Percentiles rank a stretch among this genome's conserved stretches.
These are phyloP conservation scores for Xenopus petersii DNA, from an alignment of 2,797 vertebrate species.

Conservation along the genomic window DNA sequence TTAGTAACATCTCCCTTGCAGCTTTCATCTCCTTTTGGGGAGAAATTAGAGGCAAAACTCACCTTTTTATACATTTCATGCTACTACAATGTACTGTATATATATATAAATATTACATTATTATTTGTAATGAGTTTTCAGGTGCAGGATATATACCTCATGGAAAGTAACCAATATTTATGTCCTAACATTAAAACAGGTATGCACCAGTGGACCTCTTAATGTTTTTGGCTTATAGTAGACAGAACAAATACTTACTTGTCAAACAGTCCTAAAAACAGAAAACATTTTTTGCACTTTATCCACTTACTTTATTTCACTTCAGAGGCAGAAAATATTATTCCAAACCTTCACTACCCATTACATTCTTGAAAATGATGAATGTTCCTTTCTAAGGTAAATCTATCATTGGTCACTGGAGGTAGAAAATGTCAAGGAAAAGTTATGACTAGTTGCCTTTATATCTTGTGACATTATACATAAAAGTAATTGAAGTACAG, in stretches of 20 bases:
- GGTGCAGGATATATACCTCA: not conserved
- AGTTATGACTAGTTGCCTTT: slow-evolving; percentile 90
- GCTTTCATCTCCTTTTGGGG: too few relatives aligned
- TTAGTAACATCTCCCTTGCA: too few relatives aligned
- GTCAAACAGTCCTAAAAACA: slow-evolving; percentile 4
- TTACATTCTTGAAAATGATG: slow-evolving; percentile 81
- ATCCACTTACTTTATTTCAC: slow-evolving; percentile 22
- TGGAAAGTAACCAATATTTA: not conserved
- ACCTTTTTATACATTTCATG: too few relatives aligned
- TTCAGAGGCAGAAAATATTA: slow-evolving; percentile 24
- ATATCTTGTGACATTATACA: slow-evolving; percentile 83
- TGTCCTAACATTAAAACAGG: too few relatives aligned
- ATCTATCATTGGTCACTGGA: slow-evolving; percentile 85
- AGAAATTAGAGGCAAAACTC: too few relatives aligned
- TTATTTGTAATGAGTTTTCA: not conserved
- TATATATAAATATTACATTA: not conserved
- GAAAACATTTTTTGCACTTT: not conserved
- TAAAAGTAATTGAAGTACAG: slow-evolving; percentile 90
- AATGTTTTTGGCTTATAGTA: not conserved
- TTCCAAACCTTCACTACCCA: slow-evolving; percentile 71
- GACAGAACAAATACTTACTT: not conserved
- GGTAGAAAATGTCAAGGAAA: slow-evolving; percentile 83
- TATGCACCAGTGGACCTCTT: too few relatives aligned
- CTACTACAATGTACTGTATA: not conserved
- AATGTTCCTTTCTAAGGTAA: slow-evolving; percentile 81